Percentiles rank a stretch among this genome's conserved stretches.
phyloP scores from a whole-genome alignment of 1,140 invertebrate genomes.

The Drosophila pachea region DNA sequence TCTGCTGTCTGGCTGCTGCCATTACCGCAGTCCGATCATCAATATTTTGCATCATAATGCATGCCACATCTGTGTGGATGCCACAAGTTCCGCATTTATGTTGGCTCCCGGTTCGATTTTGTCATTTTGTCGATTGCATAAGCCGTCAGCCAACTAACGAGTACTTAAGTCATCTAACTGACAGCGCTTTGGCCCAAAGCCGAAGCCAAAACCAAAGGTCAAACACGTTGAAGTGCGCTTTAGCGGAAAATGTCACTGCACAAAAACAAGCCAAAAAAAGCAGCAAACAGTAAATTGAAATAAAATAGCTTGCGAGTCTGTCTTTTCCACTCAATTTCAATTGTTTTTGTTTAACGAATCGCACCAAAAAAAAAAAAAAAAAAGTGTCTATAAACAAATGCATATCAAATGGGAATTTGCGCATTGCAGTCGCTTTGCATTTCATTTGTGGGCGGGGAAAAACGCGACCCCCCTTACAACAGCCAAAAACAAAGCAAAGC shows the following conservation, averaged over 20 bases:
- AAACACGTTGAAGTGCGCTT: conserved; percentile 64
- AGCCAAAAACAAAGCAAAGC: conserved; percentile 6
- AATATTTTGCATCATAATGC: conserved; percentile 66
- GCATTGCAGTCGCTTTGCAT: conserved; percentile 59
- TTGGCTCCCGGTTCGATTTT: conserved; percentile 14
- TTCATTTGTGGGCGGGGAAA: conserved; percentile 9
- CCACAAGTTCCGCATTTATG: conserved; percentile 38
- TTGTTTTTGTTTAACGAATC: conserved; percentile 55
- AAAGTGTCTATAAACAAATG: not conserved
- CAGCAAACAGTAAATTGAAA: not conserved
- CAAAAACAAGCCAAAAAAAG: conserved; percentile 39
- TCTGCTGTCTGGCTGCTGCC: conserved; percentile 12
- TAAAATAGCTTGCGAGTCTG: conserved; percentile 22
- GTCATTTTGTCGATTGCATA: conserved; percentile 37
- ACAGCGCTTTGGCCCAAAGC: conserved; percentile 21
- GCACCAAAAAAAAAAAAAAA: conserved; percentile 8
- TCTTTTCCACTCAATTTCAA: conserved; percentile 72
- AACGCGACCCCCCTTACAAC: conserved; percentile 1
- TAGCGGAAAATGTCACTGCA: conserved; percentile 70
- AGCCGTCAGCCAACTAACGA: conserved; percentile 20
- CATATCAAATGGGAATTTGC: conserved; percentile 57
- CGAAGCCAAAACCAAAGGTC: conserved; percentile 51
- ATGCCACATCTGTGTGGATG: conserved; percentile 30
- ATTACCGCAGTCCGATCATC: conserved; percentile 49
- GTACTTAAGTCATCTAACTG: conserved; percentile 34